These are phyloP conservation scores for Megastigmus dorsalis DNA, from an alignment of 2,888 invertebrate genomes.

Conservation along the genomic window DNA sequence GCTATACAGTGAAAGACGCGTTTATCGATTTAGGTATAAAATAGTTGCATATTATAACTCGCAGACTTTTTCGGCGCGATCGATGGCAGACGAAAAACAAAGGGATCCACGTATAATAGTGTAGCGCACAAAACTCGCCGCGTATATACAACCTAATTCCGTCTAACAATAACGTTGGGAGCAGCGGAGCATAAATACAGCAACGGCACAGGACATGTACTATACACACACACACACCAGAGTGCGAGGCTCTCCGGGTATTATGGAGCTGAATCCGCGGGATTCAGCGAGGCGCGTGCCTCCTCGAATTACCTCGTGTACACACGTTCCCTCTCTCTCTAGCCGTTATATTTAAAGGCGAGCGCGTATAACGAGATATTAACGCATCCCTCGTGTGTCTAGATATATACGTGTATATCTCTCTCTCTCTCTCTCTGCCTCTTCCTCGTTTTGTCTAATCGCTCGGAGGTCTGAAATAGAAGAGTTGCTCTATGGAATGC, in stretches of 20 bases:
- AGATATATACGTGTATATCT: too few relatives aligned
- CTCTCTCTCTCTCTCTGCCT: background rate
- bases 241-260: background rate
- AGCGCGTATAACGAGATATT: conserved; percentile 47
- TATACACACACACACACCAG: background rate
- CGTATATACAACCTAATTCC: conserved; percentile 26
- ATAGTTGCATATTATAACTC: too few relatives aligned
- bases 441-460: conserved; percentile 11
- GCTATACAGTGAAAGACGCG: too few relatives aligned
- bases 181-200: conserved; percentile 14
- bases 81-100: too few relatives aligned
- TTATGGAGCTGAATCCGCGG: conserved; percentile 32
- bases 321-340: background rate
- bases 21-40: too few relatives aligned
- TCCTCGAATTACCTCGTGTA: conserved; percentile 15
- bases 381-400: conserved; percentile 36
- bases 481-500: background rate
- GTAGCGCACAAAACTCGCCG: too few relatives aligned
- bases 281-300: conserved; percentile 26
- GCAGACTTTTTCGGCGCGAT: too few relatives aligned
- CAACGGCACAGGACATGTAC: background rate
- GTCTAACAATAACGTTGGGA: conserved; percentile 17
- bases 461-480: background rate
- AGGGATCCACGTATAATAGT: too few relatives aligned
- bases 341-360: conserved; percentile 37